phyloP scores from a whole-genome alignment of 92 coral and sea anemone genomes.

The Palythoa grandiflora region DNA sequence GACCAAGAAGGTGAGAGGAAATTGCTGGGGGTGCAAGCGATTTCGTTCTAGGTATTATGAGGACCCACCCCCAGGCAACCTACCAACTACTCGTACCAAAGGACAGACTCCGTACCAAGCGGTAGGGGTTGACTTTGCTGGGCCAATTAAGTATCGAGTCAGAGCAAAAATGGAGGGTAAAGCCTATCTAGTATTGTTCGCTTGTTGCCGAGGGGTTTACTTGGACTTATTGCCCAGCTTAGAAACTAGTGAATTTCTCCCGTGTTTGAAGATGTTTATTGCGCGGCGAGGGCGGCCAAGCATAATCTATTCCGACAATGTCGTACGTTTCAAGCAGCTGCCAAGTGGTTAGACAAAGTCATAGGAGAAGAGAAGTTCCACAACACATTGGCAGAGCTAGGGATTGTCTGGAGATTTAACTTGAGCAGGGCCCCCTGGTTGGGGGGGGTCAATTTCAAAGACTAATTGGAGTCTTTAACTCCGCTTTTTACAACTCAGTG shows the following conservation, averaged over 20 bases:
- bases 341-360: conserved; percentile 35
- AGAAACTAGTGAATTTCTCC: conserved; percentile 22
- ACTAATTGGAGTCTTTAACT: conserved; percentile 56
- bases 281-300: conserved; percentile 24
- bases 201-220: conserved; percentile 27
- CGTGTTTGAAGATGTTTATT: conserved; percentile 24
- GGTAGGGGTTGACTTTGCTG: conserved; percentile 5
- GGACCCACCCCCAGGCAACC: neutral
- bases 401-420: conserved; percentile 29
- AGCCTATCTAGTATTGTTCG: neutral
- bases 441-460: conserved; percentile 40
- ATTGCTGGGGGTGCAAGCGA: conserved; percentile 29
- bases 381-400: neutral
- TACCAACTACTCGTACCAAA: neutral
- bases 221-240: conserved; percentile 17
- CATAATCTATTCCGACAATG: conserved; percentile 27
- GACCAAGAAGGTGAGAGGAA: conserved; percentile 4
- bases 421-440: conserved; percentile 25
- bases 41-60: neutral
- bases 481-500: conserved; percentile 48
- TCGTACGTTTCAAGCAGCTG: conserved; percentile 12
- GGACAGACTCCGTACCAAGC: neutral
- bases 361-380: conserved; percentile 35
- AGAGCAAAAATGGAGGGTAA: conserved; percentile 5
- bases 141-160: conserved; percentile 44